Base-by-base conservation (phyloP, 64 coral and sea anemone genomes). In the Actinia equina region DNA sequence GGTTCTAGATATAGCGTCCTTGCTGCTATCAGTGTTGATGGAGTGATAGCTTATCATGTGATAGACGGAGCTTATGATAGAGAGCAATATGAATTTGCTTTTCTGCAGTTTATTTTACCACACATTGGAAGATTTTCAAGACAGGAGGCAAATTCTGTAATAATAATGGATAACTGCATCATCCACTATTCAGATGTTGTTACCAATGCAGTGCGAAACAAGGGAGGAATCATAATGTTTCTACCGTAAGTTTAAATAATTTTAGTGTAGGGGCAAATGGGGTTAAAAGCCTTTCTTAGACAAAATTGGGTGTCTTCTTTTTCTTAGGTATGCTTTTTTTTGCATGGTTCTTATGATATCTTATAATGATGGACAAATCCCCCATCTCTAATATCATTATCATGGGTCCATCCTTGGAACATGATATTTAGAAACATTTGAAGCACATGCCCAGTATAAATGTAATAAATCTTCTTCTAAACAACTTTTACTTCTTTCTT, bases 131-230 rank as follows among this genome's bases (percentile, higher is more conserved):
- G 56, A 49, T 71, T 74, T 84, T 80, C 88, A 2, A 89, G 83
- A 43, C 60, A 77, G 18, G 88, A 90, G 74, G 46, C 22, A 12
- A 71, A 64, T 67, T 90, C 88, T 53, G 82, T 90, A 13, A 17
- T 90, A 8, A 44, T 90, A 3, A 82, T 90, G 45, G 88, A 90
- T 83, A 90, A 90, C 82, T 90, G 88, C 64, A 71, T 7, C 49
- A 90, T 85, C 23, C 88, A 90, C 52, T 84, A 90, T 42, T 85
- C 88, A 52, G 81, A 84, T 42, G 4, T 6, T 18, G 45, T 90
- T 27, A 74, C 54, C 27, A 44, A 90, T 17, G 30, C 82, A 17
- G 44, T 90, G 51, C 41, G 17, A 20, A 12, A 77, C 61, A 84
- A 85, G 54, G 88, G 88, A 52, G 88, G 88, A 12, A 62, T 90